A percentile compares a stretch with the other conserved stretches of the same genome.
Evolutionary conservation across 2,113 vertebrate genomes (phyloP).

Genomic region (Chrysochloris asiatica): DNA sequence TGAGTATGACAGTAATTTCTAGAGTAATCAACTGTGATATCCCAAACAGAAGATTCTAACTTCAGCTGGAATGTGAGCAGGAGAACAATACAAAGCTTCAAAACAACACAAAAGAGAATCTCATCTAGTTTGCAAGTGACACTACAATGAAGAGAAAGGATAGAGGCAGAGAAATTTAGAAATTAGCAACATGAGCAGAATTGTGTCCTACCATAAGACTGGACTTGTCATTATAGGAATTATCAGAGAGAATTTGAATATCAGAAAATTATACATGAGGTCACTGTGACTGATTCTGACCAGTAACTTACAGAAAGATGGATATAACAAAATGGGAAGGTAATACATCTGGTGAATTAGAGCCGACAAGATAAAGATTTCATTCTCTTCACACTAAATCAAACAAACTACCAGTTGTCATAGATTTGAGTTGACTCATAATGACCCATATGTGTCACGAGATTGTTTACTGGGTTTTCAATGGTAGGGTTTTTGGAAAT

Average conservation of each 20-base stretch:
- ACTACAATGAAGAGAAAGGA: constrained; percentile 65
- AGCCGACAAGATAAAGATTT: constrained; percentile 6
- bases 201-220: constrained; percentile 65
- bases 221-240: constrained; percentile 65
- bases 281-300: neutral
- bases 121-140: constrained; percentile 69
- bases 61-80: constrained; percentile 78
- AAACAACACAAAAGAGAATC: constrained; percentile 54
- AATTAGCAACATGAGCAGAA: constrained; percentile 71
- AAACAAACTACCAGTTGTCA: neutral
- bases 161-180: constrained; percentile 69
- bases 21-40: constrained; percentile 75
- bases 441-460: neutral
- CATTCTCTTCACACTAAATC: neutral
- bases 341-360: neutral
- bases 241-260: constrained; percentile 45
- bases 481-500: no score
- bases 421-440: neutral
- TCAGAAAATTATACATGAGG: constrained; percentile 54
- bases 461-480: neutral
- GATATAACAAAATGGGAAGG: constrained; percentile 1
- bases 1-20: constrained; percentile 77
- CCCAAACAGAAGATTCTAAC: constrained; percentile 80
- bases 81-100: constrained; percentile 68
- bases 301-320: neutral